Evolutionary conservation across 2,888 invertebrate species (phyloP), one percentile per base, ranked within the genome.

Genomic region (Cheilosia grossa): DNA sequence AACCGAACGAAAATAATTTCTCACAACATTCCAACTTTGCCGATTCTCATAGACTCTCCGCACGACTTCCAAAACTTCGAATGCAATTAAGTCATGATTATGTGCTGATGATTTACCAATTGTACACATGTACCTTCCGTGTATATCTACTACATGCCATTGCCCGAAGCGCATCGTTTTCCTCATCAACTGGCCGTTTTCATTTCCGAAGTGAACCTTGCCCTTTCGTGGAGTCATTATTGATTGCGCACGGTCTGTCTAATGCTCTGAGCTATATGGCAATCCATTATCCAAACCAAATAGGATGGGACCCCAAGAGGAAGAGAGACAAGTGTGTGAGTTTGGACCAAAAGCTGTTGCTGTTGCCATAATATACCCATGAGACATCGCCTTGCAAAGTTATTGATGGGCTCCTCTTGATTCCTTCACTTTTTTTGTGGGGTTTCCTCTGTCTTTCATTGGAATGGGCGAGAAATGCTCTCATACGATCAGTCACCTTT

Each of bases 181-280:
- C 17, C 19, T 47, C 47, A 19, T 47, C 47, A 47, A 47, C 47
- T 47, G 47, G 9, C 47, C 17, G 7, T 47, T 19, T 47, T 19
- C 19, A 17, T 47, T 17, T 47, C 27, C 54, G 54, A 54, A 15
- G 9, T 33, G 54, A 30, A 54, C 54, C 33, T 54, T 30, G 27
- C 17, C 17, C 54, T 24, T 33, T 30, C 54, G 30, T 47, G 47
- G 47, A 47, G 47, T 47, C 47, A 47, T 47, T 47, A 47, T 47
- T 47, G 47, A 47, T 19, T 47, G 47, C 47, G 47, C 47, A 47
- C 6, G 17, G 19, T 10, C 37, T 37, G 47, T 47, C 47, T 47
- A 17, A 47, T 17, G 7, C 47, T 17, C 17, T 9, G 17, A 47
- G 47, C 19, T 47, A 15, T 53, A 27, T 53, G 21, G 51, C 51